Evolutionary conservation across 2,113 vertebrate genomes (phyloP), one percentile per base, ranked within the genome.

Genomic region (Nycticebus coucang): DNA sequence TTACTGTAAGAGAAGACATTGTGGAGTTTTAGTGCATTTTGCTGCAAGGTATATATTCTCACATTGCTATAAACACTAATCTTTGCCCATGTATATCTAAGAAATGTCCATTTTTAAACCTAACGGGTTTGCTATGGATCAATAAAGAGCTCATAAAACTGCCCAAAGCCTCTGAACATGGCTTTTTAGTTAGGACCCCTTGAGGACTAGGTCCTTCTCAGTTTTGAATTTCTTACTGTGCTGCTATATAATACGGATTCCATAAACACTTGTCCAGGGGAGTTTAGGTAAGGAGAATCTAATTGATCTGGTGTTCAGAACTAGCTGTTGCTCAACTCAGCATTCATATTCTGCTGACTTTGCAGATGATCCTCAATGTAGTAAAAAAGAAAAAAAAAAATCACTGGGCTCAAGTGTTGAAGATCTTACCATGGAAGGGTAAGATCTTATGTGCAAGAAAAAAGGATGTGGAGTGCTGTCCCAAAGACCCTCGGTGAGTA

Each of bases 101-200:
- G 35, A 96, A 50, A 91, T 75, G 2, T 78, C 4, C 22, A 93
- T 85, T 95, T 92, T 18, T 72, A 90, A 84, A 37, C 30, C 53
- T 78, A 57, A 82, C 13, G 90, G 59, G 4, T 12, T 84, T 95
- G 22, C 8, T 69, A 21, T 3, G 50, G n/a, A 71, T 89, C 68
- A 78, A 21, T 81, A 91, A 93, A 71, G n/a, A 55, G 13, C 21
- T 93, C 13, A 17, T 69, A 91, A 85, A 86, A 77, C 12, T 83
- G 2, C 15, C 18, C 24, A 53, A 68, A 85, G 9, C 18, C 24
- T 94, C 22, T 94, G 66, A 59, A 17, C 45, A 17, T 53, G 30
- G 64, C 11, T 69, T 75, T 95, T 75, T 57, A 26, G 50, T 69
- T 82, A 50, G 80, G 13, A 78, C 0, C 4, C 9, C 53, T 88